Evolutionary conservation across 2,797 vertebrate species (phyloP).

Genomic region (Esox lucius): DNA sequence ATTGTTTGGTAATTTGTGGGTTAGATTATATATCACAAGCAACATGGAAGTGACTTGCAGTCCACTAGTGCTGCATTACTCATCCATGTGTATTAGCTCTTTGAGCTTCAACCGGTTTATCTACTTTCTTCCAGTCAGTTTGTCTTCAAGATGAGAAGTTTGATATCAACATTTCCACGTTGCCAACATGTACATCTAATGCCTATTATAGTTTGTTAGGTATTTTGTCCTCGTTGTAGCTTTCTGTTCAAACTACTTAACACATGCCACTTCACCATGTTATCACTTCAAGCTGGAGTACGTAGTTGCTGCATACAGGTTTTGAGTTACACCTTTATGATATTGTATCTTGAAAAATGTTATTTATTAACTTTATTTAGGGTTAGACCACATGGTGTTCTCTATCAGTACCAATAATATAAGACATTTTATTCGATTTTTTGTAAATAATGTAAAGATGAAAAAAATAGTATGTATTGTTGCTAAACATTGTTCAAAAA

Average conservation of each 20-base stretch:
- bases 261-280: background rate
- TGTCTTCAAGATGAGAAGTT: background rate
- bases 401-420: no score
- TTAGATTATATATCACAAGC: conserved; percentile 12
- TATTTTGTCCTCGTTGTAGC: background rate
- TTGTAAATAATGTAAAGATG: no score
- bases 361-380: no score
- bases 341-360: no score
- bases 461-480: no score
- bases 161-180: background rate
- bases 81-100: background rate
- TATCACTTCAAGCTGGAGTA: no score
- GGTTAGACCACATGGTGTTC: no score
- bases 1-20: background rate
- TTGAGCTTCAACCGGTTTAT: conserved; percentile 8
- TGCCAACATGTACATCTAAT: background rate
- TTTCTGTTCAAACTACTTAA: background rate
- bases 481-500: no score
- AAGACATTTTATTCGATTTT: no score
- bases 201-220: background rate
- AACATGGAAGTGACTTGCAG: background rate
- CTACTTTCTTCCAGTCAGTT: conserved; percentile 7
- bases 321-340: no score
- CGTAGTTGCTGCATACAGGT: no score
- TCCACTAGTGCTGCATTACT: conserved; percentile 4